Evolutionary conservation across 2,113 vertebrate species (phyloP), one percentile per base, ranked within the genome.

Genomic region (Fukomys damarensis): DNA sequence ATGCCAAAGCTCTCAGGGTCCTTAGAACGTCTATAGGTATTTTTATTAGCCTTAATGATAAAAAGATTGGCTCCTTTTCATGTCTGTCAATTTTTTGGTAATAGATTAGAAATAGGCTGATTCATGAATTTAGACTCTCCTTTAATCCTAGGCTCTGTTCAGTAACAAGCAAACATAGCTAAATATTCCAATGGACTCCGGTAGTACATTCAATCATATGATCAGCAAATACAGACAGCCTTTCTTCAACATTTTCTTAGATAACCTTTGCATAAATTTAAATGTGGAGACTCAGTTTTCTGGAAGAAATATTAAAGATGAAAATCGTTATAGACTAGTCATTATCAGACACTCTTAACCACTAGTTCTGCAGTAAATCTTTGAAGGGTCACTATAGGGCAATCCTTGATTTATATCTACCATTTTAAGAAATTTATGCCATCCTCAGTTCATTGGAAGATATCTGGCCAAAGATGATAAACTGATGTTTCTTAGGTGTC

Each of bases 271-370:
- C 5, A 16, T 72, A 58, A 91, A 13, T 68, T 43, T 72, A 84
- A 72, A 92, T 92, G 4, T 86, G 32, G 32, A 82, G 20, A 52
- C 56, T 84, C 85, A 17, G 8, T 94, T 93, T 93, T 72, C 77
- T 91, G 88, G 32, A 91, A 80, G 30, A 88, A 28, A 72, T 61
- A 13, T 91, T 24, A 89, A 65, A 72, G 63, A 80, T 43, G 12
- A 7, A 80, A 46, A 91, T 74, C 54, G 65, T 19, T 80, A 26
- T 22, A 38, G 32, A 58, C 56, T 59, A 76, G 41, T 38, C 14
- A 63, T 83, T 65, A n/a, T 56, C 76, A 72, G 6, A 10, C 16
- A 63, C 30, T 93, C 43, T 65, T 77, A 86, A 30, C 14, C 52
- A 70, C 82, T 90, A 77, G 17, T 13, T 17, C 4, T 17, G 4